phyloP scores from a whole-genome alignment of 2,888 invertebrate species.

The Cosmia pyralina region DNA sequence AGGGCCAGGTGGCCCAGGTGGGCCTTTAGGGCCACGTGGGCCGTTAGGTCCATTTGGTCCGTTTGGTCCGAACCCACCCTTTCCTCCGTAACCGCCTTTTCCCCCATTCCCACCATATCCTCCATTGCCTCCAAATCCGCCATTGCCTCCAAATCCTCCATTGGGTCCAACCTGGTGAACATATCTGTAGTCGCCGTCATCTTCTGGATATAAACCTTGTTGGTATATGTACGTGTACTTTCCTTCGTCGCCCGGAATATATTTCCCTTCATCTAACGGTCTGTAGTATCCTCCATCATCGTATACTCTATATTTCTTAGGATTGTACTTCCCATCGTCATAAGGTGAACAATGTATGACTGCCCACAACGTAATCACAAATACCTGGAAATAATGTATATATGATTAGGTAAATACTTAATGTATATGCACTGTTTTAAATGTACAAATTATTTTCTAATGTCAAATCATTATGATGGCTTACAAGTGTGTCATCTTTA shows the following conservation, averaged over 20 bases:
- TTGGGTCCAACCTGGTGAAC: conserved; percentile 83
- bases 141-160: conserved; percentile 75
- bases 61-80: conserved; percentile 58
- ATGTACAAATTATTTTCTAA: conserved; percentile 26
- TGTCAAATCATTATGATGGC: conserved; percentile 25
- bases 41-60: conserved; percentile 65
- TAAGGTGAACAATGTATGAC: conserved; percentile 75
- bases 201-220: conserved; percentile 78
- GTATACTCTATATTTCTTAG: conserved; percentile 75
- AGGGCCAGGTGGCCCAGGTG: conserved; percentile 57
- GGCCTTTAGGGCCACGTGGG: conserved; percentile 58
- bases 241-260: conserved; percentile 88
- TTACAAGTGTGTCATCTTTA: conserved; percentile 13
- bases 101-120: conserved; percentile 70
- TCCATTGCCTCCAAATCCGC: conserved; percentile 72
- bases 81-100: conserved; percentile 62
- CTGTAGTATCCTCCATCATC: conserved; percentile 86
- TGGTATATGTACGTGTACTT: conserved; percentile 86
- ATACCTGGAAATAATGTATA: conserved; percentile 73
- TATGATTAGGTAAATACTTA: conserved; percentile 24
- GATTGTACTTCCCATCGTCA: conserved; percentile 82
- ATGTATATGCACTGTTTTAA: conserved; percentile 25
- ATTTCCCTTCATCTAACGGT: conserved; percentile 87
- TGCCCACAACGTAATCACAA: conserved; percentile 72
- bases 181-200: conserved; percentile 88